A percentile compares a stretch with the other conserved stretches of the same genome.
Conservation (phyloP, 2,113 vertebrate species). For the Macroglossus sobrinus region DNA sequence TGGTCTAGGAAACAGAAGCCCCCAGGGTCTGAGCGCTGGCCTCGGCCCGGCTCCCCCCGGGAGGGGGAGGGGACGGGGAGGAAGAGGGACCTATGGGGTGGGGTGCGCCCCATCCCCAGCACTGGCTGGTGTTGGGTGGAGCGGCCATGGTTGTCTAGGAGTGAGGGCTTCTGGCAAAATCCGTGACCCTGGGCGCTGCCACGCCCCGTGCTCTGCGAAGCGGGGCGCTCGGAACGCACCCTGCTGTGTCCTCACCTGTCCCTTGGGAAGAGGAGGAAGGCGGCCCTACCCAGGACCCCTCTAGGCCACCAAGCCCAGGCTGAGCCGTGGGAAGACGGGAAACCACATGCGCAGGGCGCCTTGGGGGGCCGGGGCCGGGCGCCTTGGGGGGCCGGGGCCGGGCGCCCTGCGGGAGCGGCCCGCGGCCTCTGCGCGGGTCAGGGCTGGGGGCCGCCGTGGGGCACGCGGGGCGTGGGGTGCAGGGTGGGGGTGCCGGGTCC, state of each 20-base stretch:
- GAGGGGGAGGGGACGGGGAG: neutral
- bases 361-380: too few relatives aligned
- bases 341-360: accelerated
- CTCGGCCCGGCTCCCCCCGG: neutral
- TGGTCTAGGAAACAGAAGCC: neutral
- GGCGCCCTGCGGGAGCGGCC: accelerated
- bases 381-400: accelerated
- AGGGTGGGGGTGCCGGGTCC: neutral
- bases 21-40: neutral
- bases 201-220: neutral
- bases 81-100: neutral
- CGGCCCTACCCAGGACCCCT: accelerated
- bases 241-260: neutral
- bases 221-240: neutral
- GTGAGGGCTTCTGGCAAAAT: neutral
- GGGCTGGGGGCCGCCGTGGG: neutral
- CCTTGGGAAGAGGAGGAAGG: neutral
- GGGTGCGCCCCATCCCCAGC: accelerated
- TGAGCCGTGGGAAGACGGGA: neutral
- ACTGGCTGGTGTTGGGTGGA: neutral
- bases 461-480: accelerated
- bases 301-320: neutral
- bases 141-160: neutral
- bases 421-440: accelerated
- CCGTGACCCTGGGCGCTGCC: accelerated